A percentile compares a stretch with the other conserved stretches of the same genome.
These are phyloP conservation scores for Chrysemys picta DNA, from an alignment of 2,113 vertebrate genomes.

Conservation along the genomic window DNA sequence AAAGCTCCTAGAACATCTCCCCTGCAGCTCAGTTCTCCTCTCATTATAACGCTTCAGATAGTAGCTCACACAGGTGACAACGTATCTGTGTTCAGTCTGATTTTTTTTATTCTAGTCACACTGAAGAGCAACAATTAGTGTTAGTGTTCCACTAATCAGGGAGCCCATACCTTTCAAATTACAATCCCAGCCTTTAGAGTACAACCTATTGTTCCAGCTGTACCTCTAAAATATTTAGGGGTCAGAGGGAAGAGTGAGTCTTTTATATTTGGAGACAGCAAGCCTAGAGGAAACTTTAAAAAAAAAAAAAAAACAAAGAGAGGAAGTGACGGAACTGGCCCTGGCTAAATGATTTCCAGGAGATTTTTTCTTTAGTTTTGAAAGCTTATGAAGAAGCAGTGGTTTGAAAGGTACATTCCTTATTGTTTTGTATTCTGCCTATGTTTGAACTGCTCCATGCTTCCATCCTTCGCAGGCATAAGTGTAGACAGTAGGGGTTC, in stretches of 20 bases:
- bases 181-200: not conserved
- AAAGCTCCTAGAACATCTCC: conserved; percentile 40
- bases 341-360: not conserved
- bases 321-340: not conserved
- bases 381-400: not conserved
- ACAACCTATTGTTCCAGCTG: not conserved
- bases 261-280: not conserved
- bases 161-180: conserved; percentile 33
- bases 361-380: not conserved
- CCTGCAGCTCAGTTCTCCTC: conserved; percentile 26
- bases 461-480: not conserved
- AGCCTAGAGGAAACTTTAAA: not conserved
- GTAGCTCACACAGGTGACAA: not conserved
- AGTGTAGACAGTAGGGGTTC: not conserved
- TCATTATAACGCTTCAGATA: not conserved
- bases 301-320: not conserved
- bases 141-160: not conserved
- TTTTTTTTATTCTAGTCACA: not conserved
- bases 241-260: not conserved
- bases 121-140: not conserved
- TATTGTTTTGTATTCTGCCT: not conserved
- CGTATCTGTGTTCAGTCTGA: not conserved
- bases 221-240: not conserved
- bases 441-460: not conserved
- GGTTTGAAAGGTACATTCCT: not conserved